A percentile compares a stretch with the other conserved stretches of the same genome.
phyloP scores from a whole-genome alignment of 1,140 invertebrate genomes.

The Apis laboriosa region DNA sequence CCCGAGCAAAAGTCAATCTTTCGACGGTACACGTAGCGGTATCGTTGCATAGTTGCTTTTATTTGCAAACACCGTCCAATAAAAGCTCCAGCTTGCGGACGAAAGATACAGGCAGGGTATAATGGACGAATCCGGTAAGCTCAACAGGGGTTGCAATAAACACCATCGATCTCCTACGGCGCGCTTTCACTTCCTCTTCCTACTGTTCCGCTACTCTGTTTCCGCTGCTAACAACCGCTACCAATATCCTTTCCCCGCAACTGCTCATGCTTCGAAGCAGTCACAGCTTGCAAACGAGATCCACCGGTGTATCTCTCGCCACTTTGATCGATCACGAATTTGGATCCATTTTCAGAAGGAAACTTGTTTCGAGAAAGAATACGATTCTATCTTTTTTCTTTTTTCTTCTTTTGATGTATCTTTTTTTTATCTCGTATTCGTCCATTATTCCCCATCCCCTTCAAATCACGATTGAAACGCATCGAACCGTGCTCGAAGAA shows the following conservation, averaged over 20 bases:
- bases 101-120: conserved; percentile 41
- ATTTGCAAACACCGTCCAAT: conserved; percentile 20
- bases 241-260: background rate
- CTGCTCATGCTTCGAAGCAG: background rate
- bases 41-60: background rate
- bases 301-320: background rate
- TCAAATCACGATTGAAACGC: background rate
- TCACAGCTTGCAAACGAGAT: conserved; percentile 8
- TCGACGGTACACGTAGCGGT: no score
- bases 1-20: background rate
- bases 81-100: conserved; percentile 32
- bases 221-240: background rate
- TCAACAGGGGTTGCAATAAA: conserved; percentile 64
- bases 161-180: conserved; percentile 65
- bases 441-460: background rate
- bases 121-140: conserved; percentile 71
- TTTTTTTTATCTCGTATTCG: background rate
- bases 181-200: conserved; percentile 53
- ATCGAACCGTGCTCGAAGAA: background rate
- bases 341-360: no score
- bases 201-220: conserved; percentile 16
- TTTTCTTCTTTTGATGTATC: no score
- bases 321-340: background rate
- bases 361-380: background rate
- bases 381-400: no score